Evolutionary conservation across 2,888 invertebrate genomes (phyloP).

Genomic region (Eutolmus rufibarbis): DNA sequence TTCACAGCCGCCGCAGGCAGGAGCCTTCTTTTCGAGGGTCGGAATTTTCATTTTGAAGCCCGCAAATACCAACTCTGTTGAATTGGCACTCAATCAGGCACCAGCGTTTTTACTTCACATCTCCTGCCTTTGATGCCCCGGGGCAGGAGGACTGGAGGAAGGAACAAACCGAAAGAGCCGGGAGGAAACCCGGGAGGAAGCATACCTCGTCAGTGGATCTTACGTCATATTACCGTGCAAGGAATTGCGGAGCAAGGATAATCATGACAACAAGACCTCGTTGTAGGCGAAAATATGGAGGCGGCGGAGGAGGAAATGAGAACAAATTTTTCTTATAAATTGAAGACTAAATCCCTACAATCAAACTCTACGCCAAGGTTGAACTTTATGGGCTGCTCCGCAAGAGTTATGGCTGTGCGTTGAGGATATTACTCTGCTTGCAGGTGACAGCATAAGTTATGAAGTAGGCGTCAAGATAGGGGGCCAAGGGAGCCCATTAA

Average conservation of each 20-base stretch:
- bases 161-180: not conserved
- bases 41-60: slow-evolving; percentile 34
- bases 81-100: slow-evolving; percentile 37
- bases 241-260: slow-evolving; percentile 29
- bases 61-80: slow-evolving; percentile 17
- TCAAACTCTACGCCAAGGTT: slow-evolving; percentile 16
- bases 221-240: slow-evolving; percentile 13
- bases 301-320: not conserved
- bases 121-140: not conserved
- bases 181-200: not conserved
- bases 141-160: not conserved
- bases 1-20: not conserved
- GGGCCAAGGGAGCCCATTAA: not conserved
- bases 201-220: not conserved
- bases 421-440: slow-evolving; percentile 16
- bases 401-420: slow-evolving; percentile 19
- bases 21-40: not conserved
- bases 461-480: slow-evolving; percentile 11
- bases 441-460: slow-evolving; percentile 30
- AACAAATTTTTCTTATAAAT: slow-evolving; percentile 31
- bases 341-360: slow-evolving; percentile 30
- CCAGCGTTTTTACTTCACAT: slow-evolving; percentile 20
- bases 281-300: slow-evolving; percentile 18
- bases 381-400: not conserved
- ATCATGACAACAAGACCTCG: slow-evolving; percentile 19